Evolutionary conservation across 2,113 vertebrate genomes (phyloP), one percentile per base, ranked within the genome.

Genomic region (Amphiprion ocellaris): DNA sequence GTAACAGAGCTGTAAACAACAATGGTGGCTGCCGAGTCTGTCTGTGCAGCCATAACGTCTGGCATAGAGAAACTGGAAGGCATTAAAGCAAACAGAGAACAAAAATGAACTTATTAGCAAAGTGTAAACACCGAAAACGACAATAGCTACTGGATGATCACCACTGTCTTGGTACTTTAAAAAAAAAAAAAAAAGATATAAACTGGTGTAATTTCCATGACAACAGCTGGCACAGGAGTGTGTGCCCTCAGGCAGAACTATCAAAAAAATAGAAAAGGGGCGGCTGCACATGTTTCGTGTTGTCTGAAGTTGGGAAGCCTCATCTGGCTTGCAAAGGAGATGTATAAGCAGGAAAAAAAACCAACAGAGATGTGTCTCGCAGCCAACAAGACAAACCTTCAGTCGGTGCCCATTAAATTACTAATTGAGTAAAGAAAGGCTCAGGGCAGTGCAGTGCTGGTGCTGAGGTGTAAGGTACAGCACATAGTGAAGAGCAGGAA

Each of bases 171-270:
- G 54, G 62, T 68, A 44, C 55, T 73, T 2, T 2, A 26, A 26
- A 41, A 68, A 69, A 77, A 64, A 74, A 74, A 78, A 62, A 39
- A 72, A 80, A 85, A 37, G 64, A 37, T 75, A 69, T 41, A 76
- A 85, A 83, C 49, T 55, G 55, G 69, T 77, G 74, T 73, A 47
- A 83, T 89, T 81, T 89, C 79, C 76, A 69, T 79, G 69, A 74
- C 67, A 82, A 73, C 74, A 81, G 78, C 81, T 83, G 82, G 76
- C 79, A 77, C 54, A 74, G 60, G 73, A 81, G 63, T 15, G 37
- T 37, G 71, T 56, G 70, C 54, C 81, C 68, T 69, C 37, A 5
- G 71, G 79, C 50, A 56, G 59, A 76, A 70, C n/a, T 4, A 14
- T 69, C 28, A 71, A 55, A 62, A 17, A 33, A 72, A 44, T 33